These are phyloP conservation scores for Hycleus cichorii DNA, from an alignment of 1,140 invertebrate genomes.

Conservation along the genomic window DNA sequence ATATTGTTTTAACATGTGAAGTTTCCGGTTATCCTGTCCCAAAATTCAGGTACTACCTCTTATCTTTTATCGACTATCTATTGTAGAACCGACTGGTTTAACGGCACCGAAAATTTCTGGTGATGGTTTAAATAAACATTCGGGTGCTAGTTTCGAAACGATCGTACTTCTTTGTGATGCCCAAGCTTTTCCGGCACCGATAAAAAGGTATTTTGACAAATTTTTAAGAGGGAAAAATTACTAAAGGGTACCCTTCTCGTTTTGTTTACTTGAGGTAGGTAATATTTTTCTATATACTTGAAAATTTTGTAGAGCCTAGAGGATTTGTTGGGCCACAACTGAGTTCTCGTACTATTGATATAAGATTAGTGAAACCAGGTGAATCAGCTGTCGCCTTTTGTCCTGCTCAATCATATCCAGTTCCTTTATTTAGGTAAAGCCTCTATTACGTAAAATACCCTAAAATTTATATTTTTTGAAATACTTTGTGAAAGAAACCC, in stretches of 20 bases:
- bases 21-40: constrained; percentile 53
- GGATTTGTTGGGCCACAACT: constrained; percentile 42
- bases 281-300: constrained; percentile 1
- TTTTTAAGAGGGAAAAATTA: constrained; percentile 6
- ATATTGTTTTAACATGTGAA: constrained; percentile 48
- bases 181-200: constrained; percentile 53
- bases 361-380: constrained; percentile 35
- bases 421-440: constrained; percentile 49
- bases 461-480: not conserved
- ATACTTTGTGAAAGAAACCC: not conserved
- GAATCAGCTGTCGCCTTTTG: constrained; percentile 44
- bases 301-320: constrained; percentile 46
- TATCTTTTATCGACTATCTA: constrained; percentile 6
- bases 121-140: constrained; percentile 48
- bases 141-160: constrained; percentile 29
- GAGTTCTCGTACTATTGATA: constrained; percentile 43
- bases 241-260: not conserved
- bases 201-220: constrained; percentile 41
- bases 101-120: constrained; percentile 54
- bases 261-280: not conserved
- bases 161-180: constrained; percentile 57
- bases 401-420: constrained; percentile 60
- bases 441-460: not conserved
- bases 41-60: constrained; percentile 46
- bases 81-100: constrained; percentile 54